Evolutionary conservation across 2,113 vertebrate species (phyloP).

Genomic region (Vulpes ferrilata): DNA sequence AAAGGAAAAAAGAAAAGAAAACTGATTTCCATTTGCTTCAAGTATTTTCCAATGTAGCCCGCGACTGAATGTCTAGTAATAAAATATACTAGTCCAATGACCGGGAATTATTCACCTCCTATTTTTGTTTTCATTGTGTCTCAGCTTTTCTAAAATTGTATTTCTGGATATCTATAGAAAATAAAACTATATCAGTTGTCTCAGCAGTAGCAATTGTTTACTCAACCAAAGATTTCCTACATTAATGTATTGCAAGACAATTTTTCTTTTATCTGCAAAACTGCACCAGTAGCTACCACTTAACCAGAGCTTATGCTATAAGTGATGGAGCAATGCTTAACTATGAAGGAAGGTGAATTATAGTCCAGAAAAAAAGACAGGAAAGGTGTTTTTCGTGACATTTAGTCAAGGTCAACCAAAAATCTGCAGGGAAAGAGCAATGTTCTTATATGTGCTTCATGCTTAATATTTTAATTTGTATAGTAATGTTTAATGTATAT

Average conservation of each 20-base stretch:
- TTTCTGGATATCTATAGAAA: slow-evolving; percentile 38
- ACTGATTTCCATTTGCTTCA: slow-evolving; percentile 60
- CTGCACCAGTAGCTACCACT: slow-evolving; percentile 1
- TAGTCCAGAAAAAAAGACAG: slow-evolving; percentile 48
- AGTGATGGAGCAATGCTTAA: slow-evolving; percentile 60
- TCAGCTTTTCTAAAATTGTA: background rate
- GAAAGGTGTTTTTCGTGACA: slow-evolving; percentile 71
- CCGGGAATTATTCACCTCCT: slow-evolving; percentile 42
- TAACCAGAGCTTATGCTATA: slow-evolving; percentile 29
- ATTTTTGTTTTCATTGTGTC: slow-evolving; percentile 48
- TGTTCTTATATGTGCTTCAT: slow-evolving; percentile 67
- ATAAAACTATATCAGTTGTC: background rate
- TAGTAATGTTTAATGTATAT: slow-evolving; percentile 76
- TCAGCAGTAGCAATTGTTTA: background rate
- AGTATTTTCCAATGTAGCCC: slow-evolving; percentile 38
- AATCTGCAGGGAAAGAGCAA: slow-evolving; percentile 73
- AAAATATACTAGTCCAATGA: slow-evolving; percentile 49
- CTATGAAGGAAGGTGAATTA: slow-evolving; percentile 65
- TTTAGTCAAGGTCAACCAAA: slow-evolving; percentile 81
- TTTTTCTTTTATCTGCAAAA: slow-evolving; percentile 45
- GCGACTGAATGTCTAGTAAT: slow-evolving; percentile 40
- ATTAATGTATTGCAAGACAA: background rate
- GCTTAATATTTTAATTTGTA: slow-evolving; percentile 75
- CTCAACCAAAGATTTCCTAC: background rate
- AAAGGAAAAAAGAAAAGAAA: slow-evolving; percentile 28